Evolutionary conservation across 2,113 vertebrate species (phyloP), one percentile per base, ranked within the genome.

Genomic region (Panthera tigris): DNA sequence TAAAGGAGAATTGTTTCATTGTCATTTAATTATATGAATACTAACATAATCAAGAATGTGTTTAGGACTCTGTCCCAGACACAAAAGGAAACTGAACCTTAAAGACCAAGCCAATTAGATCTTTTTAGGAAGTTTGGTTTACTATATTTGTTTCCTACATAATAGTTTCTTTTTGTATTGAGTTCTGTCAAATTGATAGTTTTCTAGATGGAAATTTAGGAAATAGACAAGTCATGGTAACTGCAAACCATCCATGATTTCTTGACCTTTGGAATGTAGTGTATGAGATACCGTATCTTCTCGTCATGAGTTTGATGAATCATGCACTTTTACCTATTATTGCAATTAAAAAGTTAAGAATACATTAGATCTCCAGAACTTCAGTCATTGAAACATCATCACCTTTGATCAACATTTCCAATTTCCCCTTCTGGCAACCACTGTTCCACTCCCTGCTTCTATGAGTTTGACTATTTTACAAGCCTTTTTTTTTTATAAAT

Each of bases 11-110:
- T 93, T 97, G 45, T 78, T 96, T 66, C 82, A 65, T 85, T 96
- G 18, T 91, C 12, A 95, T 84, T 92, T 97, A 96, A 90, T 91
- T 94, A 90, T 48, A 19, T 80, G 61, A 90, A 80, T 95, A 89
- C 89, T 74, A 88, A 63, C 21, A 74, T 13, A 6, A 57, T 61
- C 18, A 97, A 94, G 66, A 85, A 61, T 85, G 9, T 82, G 52
- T 85, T 95, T 87, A 89, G 86, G 55, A 41, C 5, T 5, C 48
- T 79, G 5, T 79, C n/a, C n/a, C 55, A 61, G 19, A 6, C 45
- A 80, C 57, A 45, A 82, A 89, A 93, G 36, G 55, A 91, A 91
- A 50, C n/a, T 65, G 55, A 78, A 63, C 55, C 33, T 48, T 4
- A 87, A 80, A 92, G 57, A 93, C 27, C 25, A 94, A 55, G 27